Conservation (phyloP, 2,113 vertebrate species). For the Stegastes partitus region DNA sequence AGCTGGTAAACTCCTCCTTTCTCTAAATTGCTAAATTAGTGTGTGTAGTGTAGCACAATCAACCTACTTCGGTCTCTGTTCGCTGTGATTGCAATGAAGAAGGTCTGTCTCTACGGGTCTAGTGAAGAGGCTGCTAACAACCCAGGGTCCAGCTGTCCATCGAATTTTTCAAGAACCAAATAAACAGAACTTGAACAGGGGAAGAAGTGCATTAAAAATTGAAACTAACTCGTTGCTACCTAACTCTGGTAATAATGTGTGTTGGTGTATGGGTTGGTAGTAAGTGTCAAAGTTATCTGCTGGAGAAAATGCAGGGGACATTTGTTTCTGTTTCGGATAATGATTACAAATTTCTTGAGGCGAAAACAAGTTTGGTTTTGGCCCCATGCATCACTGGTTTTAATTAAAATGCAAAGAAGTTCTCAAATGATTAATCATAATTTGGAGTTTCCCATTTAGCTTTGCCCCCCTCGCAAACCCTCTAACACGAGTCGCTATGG, state of each 20-base stretch:
- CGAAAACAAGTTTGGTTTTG: conserved; percentile 49
- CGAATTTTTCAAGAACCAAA: not conserved
- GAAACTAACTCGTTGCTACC: not conserved
- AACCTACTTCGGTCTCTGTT: not conserved
- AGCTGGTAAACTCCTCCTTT: not conserved
- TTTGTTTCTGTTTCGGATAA: conserved; percentile 47
- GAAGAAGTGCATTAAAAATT: not conserved
- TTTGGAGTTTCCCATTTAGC: conserved; percentile 37
- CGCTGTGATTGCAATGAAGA: not conserved
- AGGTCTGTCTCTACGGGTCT: too few species aligned
- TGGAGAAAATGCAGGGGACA: conserved; percentile 16
- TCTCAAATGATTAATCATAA: conserved; percentile 59
- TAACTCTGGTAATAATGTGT: not conserved
- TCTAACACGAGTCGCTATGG: conserved; percentile 13
- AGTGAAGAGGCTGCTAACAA: too few species aligned
- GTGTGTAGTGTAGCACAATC: not conserved
- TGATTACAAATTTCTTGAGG: conserved; percentile 50
- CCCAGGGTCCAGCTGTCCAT: not conserved
- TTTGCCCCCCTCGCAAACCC: conserved; percentile 30
- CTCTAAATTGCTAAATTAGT: not conserved
- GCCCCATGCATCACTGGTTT: conserved; percentile 56
- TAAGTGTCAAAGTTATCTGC: conserved; percentile 37
- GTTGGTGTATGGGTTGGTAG: conserved; percentile 1
- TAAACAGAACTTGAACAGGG: not conserved
- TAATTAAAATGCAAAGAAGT: conserved; percentile 67